phyloP scores from a whole-genome alignment of 2,888 invertebrate genomes.

The Latrodectus elegans region DNA sequence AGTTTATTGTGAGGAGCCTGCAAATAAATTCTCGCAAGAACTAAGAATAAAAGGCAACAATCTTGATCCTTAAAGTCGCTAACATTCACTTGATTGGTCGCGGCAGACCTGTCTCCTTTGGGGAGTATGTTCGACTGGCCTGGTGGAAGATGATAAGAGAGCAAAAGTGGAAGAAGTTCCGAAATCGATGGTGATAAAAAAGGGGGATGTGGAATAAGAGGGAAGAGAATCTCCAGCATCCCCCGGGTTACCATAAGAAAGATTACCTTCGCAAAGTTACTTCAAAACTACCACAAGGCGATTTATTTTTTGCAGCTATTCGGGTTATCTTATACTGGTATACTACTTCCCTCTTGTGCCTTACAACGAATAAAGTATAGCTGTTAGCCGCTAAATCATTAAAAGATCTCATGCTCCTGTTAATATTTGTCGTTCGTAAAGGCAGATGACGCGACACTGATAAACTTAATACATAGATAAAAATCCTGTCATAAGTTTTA shows the following conservation, averaged over 20 bases:
- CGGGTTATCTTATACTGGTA: not conserved
- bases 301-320: conserved; percentile 15
- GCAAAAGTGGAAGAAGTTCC: conserved; percentile 21
- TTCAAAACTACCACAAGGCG: conserved; percentile 47
- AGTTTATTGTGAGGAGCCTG: not conserved
- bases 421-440: not conserved
- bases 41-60: not conserved
- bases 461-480: not conserved
- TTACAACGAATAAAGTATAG: no score
- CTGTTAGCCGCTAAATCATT: not conserved
- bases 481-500: no score
- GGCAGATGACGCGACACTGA: not conserved
- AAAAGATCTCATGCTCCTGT: not conserved
- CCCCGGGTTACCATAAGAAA: conserved; percentile 45
- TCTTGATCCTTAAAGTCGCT: conserved; percentile 43
- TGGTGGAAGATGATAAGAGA: conserved; percentile 62
- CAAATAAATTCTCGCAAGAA: conserved; percentile 16
- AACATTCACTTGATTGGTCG: conserved; percentile 44
- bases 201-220: not conserved
- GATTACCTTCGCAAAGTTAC: conserved; percentile 37
- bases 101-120: conserved; percentile 26
- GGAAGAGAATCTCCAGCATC: conserved; percentile 20
- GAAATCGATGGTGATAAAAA: conserved; percentile 52
- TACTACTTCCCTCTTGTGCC: not conserved
- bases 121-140: conserved; percentile 32